Evolutionary conservation across 1,140 invertebrate genomes (phyloP), one percentile per base, ranked within the genome.

Genomic region (Drosophila varians): DNA sequence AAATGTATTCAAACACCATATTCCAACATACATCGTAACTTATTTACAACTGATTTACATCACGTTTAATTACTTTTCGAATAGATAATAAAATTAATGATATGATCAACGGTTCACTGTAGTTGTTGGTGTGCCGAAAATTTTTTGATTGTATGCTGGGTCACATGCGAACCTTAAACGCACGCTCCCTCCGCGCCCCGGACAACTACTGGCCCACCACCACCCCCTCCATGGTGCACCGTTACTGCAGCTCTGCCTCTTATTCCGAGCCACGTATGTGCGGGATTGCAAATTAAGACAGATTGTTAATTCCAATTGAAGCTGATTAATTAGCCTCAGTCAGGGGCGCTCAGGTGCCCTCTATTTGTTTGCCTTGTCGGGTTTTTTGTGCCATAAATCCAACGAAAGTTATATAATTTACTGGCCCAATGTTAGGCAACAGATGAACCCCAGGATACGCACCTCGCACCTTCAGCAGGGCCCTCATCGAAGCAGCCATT

Each of bases 401-500:
- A 58, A n/a, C 31, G 7, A 61, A 18, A 77, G 77, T 83, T 88
- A 88, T 89, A 83, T 88, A 88, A 88, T 78, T 88, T 68, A 76
- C 54, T n/a, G 34, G 51, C 55, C 26, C 34, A 7, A 57, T 65
- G 82, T 83, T 83, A 86, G 65, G 65, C 75, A 86, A 83, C 71
- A 62, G 65, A 57, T 64, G 18, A n/a, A 11, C 6, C 43, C 23
- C 56, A 28, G 6, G 43, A 51, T 52, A 74, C 89, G 75, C 62
- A 89, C 89, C 89, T 68, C 84, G 79, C 61, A 90, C 77, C 84
- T 90, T 90, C 16, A 90, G 76, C 61, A 90, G 68, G 61, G 76
- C 80, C 60, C 88, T 90, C 71, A 88, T 80, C 47, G 88, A 84
- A 74, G 88, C 88, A 76, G 89, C 89, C 89, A 90, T 90, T 45